phyloP scores from a whole-genome alignment of 2,888 invertebrate species.

The Pammene aurita region DNA sequence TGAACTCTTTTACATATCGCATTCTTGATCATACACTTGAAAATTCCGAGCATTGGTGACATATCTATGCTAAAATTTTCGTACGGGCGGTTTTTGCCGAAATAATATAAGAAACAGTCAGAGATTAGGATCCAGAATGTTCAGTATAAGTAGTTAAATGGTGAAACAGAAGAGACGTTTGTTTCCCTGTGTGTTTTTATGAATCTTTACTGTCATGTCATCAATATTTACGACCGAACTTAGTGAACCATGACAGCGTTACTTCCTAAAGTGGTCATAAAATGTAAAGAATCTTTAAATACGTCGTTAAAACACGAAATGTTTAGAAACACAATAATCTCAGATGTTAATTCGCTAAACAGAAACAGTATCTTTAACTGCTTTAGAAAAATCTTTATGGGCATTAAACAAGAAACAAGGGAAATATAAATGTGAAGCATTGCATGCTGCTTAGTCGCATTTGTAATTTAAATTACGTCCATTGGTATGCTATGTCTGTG shows the following conservation, averaged over 20 bases:
- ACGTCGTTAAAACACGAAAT: constrained; percentile 19
- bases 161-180: no score
- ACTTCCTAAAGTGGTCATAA: constrained; percentile 6
- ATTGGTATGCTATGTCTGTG: constrained; percentile 7
- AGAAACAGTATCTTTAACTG: constrained; percentile 15
- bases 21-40: no score
- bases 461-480: constrained; percentile 25
- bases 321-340: constrained; percentile 14
- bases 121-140: no score
- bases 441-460: background rate
- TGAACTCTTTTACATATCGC: no score
- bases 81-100: no score
- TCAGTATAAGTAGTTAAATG: no score
- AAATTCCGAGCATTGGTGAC: no score
- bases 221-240: constrained; percentile 2
- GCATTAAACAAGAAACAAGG: constrained; percentile 8
- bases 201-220: background rate
- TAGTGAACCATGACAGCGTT: background rate
- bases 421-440: constrained; percentile 12
- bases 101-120: no score
- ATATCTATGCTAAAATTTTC: no score
- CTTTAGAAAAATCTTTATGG: constrained; percentile 24
- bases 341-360: constrained; percentile 11
- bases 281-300: constrained; percentile 3
- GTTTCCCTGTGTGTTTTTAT: background rate